Conservation (phyloP, 2,113 vertebrate species). For the Psilopogon haemacephalus region DNA sequence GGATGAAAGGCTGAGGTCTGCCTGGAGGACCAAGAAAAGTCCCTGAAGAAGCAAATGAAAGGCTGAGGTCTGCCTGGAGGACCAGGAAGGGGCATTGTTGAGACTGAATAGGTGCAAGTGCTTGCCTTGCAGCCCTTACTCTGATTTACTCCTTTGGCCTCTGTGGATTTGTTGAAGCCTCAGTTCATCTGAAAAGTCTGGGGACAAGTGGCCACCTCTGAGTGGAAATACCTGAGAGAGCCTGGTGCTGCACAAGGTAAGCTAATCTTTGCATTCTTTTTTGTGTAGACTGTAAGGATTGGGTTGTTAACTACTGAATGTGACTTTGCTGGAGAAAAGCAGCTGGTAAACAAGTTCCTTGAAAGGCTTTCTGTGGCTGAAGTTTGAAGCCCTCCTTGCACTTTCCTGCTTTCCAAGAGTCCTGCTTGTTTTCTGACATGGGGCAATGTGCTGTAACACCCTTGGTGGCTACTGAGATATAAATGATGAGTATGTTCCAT, state of each 20-base stretch:
- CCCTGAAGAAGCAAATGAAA: too few species aligned
- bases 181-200: neutral
- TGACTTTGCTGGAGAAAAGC: neutral
- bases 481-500: neutral
- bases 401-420: neutral
- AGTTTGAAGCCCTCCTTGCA: neutral
- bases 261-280: neutral
- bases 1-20: neutral
- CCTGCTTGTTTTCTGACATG: rapidly evolving
- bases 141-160: neutral
- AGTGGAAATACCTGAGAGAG: neutral
- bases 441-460: neutral
- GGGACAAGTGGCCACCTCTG: neutral
- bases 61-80: too few species aligned
- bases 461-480: neutral
- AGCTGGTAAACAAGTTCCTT: neutral
- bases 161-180: neutral
- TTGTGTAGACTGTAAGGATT: neutral
- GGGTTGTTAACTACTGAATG: neutral
- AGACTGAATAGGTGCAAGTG: neutral
- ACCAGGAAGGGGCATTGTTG: neutral
- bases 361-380: neutral
- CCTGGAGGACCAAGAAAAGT: too few species aligned
- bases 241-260: neutral
- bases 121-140: neutral